Evolutionary conservation across 2,888 invertebrate genomes (phyloP).

Genomic region (Nephrotoma flavescens): DNA sequence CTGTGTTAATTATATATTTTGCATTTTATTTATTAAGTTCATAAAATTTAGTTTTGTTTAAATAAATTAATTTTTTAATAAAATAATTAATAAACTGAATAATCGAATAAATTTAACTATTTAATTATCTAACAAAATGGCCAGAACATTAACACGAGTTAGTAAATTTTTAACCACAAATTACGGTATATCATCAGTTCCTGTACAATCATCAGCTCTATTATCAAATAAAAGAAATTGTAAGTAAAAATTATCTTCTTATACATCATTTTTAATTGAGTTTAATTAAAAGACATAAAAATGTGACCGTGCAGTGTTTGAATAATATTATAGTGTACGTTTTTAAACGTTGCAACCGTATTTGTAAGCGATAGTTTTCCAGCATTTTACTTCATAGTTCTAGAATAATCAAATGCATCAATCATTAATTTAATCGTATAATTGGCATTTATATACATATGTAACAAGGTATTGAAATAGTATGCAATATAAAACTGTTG

Average conservation of each 20-base stretch:
- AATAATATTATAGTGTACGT: background rate
- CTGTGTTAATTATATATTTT: background rate
- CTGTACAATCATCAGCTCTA: background rate
- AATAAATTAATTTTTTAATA: background rate
- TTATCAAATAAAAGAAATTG: background rate
- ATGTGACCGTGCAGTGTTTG: background rate
- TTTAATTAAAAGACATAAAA: background rate
- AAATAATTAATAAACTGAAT: background rate
- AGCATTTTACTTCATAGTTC: no score
- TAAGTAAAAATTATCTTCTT: background rate
- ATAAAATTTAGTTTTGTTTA: background rate
- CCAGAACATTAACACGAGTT: constrained; percentile 6
- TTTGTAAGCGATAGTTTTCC: no score
- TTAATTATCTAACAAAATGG: constrained; percentile 5
- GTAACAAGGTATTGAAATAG: no score
- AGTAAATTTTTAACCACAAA: constrained; percentile 6
- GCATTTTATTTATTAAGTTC: background rate
- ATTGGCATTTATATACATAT: no score
- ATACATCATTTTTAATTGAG: background rate
- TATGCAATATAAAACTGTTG: no score
- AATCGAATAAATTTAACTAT: background rate
- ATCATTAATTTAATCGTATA: no score
- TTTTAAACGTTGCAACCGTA: no score
- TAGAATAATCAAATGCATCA: no score
- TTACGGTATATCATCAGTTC: background rate